These are phyloP conservation scores for Atrina japonica DNA, from an alignment of 2,888 invertebrate genomes.

Conservation along the genomic window DNA sequence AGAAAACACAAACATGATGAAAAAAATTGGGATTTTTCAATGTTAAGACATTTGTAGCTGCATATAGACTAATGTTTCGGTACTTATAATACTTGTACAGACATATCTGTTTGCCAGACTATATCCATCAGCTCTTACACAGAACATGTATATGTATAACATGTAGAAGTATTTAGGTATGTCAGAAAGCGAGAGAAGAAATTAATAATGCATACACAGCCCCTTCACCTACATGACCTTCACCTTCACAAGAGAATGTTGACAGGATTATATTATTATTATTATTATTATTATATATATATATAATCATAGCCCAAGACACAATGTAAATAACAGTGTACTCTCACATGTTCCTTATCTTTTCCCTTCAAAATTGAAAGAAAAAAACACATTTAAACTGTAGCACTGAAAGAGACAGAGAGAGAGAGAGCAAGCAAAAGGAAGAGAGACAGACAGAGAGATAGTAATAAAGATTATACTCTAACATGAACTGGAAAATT, in stretches of 20 bases:
- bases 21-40: no score
- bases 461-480: no score
- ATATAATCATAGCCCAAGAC: neutral
- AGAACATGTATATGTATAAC: no score
- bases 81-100: no score
- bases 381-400: neutral
- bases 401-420: neutral
- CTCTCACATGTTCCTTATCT: slow-evolving; percentile 15
- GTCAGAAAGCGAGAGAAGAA: neutral
- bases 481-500: no score
- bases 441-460: neutral
- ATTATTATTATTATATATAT: slow-evolving; percentile 6
- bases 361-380: slow-evolving; percentile 13
- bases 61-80: no score
- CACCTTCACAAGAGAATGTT: slow-evolving; percentile 14
- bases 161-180: neutral
- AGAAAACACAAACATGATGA: no score
- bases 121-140: no score
- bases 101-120: no score
- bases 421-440: neutral
- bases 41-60: no score
- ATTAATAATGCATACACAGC: neutral
- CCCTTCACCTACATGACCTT: slow-evolving; percentile 22
- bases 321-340: slow-evolving; percentile 2
- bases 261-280: no score